Evolutionary conservation across 1,140 invertebrate species (phyloP).

Genomic region (Pseudachorutes palmiensis): DNA sequence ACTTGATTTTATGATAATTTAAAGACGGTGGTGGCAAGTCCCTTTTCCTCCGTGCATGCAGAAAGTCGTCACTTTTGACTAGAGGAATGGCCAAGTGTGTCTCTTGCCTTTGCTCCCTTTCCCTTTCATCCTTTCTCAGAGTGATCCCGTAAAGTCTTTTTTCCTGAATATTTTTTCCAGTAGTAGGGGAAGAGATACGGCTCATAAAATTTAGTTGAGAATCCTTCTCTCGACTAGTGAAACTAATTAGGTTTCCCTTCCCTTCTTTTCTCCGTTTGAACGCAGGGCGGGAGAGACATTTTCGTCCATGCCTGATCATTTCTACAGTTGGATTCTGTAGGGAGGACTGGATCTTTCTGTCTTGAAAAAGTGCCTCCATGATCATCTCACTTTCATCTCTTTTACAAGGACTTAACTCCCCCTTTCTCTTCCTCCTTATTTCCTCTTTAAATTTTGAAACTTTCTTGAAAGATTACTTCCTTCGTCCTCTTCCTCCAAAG

Average conservation of each 20-base stretch:
- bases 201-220: conserved; percentile 31
- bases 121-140: too few species aligned
- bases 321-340: neutral
- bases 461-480: conserved; percentile 29
- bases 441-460: conserved; percentile 21
- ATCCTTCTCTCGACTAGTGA: conserved; percentile 24
- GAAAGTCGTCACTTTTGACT: neutral
- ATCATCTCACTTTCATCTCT: conserved; percentile 14
- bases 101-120: too few species aligned
- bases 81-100: too few species aligned
- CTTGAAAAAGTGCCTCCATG: neutral
- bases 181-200: conserved; percentile 21
- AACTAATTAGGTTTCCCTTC: conserved; percentile 30
- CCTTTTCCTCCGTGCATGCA: too few species aligned
- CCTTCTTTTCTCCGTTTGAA: neutral
- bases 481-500: neutral
- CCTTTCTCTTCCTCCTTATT: conserved; percentile 19
- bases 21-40: neutral
- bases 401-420: conserved; percentile 9
- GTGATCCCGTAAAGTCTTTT: neutral
- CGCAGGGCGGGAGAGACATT: neutral
- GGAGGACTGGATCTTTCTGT: neutral
- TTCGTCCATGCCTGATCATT: neutral
- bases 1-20: conserved; percentile 14
- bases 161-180: neutral